A percentile compares a stretch with the other conserved stretches of the same genome.
Evolutionary conservation across 2,888 invertebrate genomes (phyloP).

Genomic region (Tachina lurida): DNA sequence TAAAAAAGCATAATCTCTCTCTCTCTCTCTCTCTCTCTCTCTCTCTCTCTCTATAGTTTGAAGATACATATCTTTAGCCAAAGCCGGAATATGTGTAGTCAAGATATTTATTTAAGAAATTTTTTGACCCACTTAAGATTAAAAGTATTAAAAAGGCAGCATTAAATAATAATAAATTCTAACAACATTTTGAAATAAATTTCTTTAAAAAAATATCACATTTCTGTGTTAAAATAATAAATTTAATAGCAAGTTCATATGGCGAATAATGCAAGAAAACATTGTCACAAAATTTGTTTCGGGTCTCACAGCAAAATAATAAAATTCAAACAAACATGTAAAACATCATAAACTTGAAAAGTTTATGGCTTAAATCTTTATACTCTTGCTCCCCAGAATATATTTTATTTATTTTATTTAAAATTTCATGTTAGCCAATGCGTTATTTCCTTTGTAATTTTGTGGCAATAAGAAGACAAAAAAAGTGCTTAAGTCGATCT

Average conservation of each 20-base stretch:
- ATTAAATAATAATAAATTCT: conserved; percentile 22
- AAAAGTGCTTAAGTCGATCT: too few relatives aligned
- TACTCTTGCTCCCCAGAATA: background rate
- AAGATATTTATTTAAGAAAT: conserved; percentile 8
- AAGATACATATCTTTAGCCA: background rate
- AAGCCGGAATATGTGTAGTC: background rate
- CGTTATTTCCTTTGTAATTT: conserved; percentile 7
- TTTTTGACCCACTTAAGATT: conserved; percentile 14
- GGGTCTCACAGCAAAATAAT: conserved; percentile 16
- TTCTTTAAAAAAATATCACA: conserved; percentile 33
- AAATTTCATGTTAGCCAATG: background rate
- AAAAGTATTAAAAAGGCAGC: background rate
- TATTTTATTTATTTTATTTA: conserved; percentile 25
- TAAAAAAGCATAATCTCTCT: background rate
- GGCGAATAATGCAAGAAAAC: conserved; percentile 24
- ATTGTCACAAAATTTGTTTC: conserved; percentile 16
- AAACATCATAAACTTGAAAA: conserved; percentile 26
- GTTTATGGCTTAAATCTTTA: conserved; percentile 22
- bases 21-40: too few relatives aligned
- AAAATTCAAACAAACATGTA: conserved; percentile 28
- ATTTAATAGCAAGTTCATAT: conserved; percentile 36
- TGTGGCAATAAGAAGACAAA: too few relatives aligned
- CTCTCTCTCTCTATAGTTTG: background rate
- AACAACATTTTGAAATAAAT: conserved; percentile 6
- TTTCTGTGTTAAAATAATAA: conserved; percentile 33